Conservation (phyloP, 2,113 vertebrate genomes). For the Gorsachius goisagi region DNA sequence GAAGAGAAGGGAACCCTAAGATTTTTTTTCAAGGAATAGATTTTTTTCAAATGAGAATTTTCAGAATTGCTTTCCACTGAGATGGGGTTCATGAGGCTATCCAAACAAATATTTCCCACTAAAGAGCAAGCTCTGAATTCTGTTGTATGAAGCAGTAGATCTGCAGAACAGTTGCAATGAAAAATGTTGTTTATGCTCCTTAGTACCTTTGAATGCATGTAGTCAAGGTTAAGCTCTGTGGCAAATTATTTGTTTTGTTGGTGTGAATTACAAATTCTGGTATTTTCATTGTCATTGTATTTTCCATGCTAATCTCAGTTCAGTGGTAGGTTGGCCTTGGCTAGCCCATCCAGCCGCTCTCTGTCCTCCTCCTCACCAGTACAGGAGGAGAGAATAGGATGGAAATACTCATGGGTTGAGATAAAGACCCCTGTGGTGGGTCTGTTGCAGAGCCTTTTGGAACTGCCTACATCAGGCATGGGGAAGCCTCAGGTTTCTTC, state of each 20-base stretch:
- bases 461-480: not conserved
- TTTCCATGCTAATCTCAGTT: not conserved
- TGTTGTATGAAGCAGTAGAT: not conserved
- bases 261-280: not conserved
- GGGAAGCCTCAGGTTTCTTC: not conserved
- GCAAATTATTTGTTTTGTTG: not conserved
- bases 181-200: not conserved
- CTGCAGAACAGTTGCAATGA: not conserved
- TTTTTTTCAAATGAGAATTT: not conserved
- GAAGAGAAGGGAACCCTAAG: not conserved
- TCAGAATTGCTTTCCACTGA: not conserved
- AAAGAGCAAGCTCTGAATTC: not conserved
- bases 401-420: not conserved
- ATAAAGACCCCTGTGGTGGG: not conserved
- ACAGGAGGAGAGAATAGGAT: not conserved
- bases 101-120: not conserved
- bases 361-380: not conserved
- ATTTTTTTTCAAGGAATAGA: not conserved
- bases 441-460: not conserved
- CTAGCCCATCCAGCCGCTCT: not conserved
- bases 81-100: not conserved
- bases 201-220: not conserved
- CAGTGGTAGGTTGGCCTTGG: not conserved
- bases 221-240: not conserved
- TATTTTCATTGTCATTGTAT: not conserved